A percentile compares a stretch with the other conserved stretches of the same genome.
Conservation (phyloP, 2,113 vertebrate genomes). For the Xenopus laevis region DNA sequence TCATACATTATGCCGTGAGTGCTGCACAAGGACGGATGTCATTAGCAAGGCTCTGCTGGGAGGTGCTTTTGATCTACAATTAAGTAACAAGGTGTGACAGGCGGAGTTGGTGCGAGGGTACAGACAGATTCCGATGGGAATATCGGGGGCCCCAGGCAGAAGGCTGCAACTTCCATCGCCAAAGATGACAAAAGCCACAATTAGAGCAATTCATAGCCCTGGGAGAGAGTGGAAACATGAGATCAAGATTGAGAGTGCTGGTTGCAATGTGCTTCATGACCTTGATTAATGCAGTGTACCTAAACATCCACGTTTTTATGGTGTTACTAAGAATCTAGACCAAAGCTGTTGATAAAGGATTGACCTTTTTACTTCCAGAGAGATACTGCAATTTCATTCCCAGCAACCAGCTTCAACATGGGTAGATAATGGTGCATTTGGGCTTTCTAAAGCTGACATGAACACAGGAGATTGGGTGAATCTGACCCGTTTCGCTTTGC, state of each 20-base stretch:
- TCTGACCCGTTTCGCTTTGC: no score
- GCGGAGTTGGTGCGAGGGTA: slow-evolving; percentile 16
- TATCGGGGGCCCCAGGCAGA: slow-evolving; percentile 26
- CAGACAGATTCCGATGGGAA: slow-evolving; percentile 28
- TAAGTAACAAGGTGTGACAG: slow-evolving; percentile 42
- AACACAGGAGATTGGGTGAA: no score
- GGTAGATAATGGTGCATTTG: no score
- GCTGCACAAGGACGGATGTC: slow-evolving; percentile 28
- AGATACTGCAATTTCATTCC: no score
- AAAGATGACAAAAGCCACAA: slow-evolving; percentile 40
- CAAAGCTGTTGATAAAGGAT: no score
- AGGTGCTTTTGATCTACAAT: slow-evolving; percentile 41
- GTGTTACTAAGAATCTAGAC: no score
- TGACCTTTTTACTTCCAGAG: no score
- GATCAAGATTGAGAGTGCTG: slow-evolving; percentile 9
- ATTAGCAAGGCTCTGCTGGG: slow-evolving; percentile 32
- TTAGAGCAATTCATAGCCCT: slow-evolving; percentile 36
- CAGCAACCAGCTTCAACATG: no score
- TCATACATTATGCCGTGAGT: slow-evolving; percentile 14
- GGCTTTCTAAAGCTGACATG: no score
- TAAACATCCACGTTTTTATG: not conserved
- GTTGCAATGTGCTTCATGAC: slow-evolving; percentile 30
- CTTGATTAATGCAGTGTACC: slow-evolving; percentile 26
- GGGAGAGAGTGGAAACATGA: not conserved
- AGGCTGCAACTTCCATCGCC: not conserved